Base-by-base conservation (phyloP, 2,888 invertebrate species). In the Caenorhabditis drosophilae region DNA sequence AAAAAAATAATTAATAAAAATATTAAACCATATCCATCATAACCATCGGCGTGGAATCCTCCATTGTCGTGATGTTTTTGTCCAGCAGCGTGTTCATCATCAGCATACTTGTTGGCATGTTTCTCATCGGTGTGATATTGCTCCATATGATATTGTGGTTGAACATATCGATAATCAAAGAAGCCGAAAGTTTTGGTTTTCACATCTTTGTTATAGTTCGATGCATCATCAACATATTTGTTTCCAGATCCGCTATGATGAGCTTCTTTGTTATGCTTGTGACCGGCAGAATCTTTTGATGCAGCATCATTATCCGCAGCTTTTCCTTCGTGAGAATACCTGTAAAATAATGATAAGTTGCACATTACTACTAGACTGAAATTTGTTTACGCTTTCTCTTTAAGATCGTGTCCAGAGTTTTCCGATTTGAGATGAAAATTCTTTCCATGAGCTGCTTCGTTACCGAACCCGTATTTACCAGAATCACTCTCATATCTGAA, bases 101-200 rank as follows among this genome's bases (percentile, higher is more conserved):
- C 69, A 25, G 69, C 75, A 59, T 76, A 75, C 51, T 73, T 75
- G 61, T 72, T 70, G 54, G 73, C 74, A 68, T 78, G 77, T 46
- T 77, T 74, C 68, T 78, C 78, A 49, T 78, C 76, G 41, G 73
- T 70, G 60, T 76, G 77, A 68, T 73, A 78, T 55, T 78, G 68
- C 62, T 78, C 78, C 58, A 75, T 63, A 55, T 77, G 78, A 67
- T 76, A 78, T 55, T 78, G 78, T 35, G 78, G 77, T 64, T 77
- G 77, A 31, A 78, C 71, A 69, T 71, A 78, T 42, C 67, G 63
- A 69, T 77, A 77, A 62, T 78, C 77, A 63, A 78, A 78, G 72
- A 76, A 78, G 34, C 78, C 78, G 59, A 69, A 75, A 7, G 76
- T 67, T 57, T 78, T 78, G 55, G 70, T 71, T 57, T 77, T 77